Evolutionary conservation across 2,888 invertebrate genomes (phyloP).

Genomic region (Altica lythri): DNA sequence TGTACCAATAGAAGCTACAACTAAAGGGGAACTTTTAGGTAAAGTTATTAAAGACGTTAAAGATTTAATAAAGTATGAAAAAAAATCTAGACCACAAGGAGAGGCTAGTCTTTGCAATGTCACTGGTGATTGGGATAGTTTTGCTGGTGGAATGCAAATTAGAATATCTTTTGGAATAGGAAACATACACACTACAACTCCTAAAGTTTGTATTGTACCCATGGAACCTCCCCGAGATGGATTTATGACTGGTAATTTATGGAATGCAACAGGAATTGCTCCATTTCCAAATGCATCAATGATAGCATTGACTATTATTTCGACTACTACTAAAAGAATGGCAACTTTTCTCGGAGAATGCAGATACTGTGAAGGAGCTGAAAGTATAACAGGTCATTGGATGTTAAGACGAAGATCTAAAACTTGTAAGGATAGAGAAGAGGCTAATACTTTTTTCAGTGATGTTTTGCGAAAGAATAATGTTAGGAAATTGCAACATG

Average conservation of each 20-base stretch:
- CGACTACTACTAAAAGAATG: constrained; percentile 42
- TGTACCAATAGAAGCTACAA: constrained; percentile 2
- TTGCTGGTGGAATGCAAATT: constrained; percentile 33
- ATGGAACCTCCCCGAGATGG: constrained; percentile 40
- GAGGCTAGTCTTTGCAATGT: constrained; percentile 28
- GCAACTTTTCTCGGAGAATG: constrained; percentile 51
- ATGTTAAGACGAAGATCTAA: constrained; percentile 46
- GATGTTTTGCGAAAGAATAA: constrained; percentile 48
- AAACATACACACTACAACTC: no score
- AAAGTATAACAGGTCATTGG: constrained; percentile 51
- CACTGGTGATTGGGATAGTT: constrained; percentile 35
- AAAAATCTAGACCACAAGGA: constrained; percentile 13
- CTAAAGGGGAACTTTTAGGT: constrained; percentile 25
- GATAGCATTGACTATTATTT: constrained; percentile 46
- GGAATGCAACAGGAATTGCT: constrained; percentile 44
- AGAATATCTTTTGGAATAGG: constrained; percentile 17
- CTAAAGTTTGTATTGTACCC: constrained; percentile 22
- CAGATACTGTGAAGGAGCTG: constrained; percentile 47
- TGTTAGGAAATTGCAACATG: constrained; percentile 33
- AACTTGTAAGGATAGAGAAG: constrained; percentile 50
- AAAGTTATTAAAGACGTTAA: constrained; percentile 33
- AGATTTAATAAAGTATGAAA: constrained; percentile 28
- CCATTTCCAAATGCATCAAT: constrained; percentile 47
- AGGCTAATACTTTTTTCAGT: constrained; percentile 43
- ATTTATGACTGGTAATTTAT: constrained; percentile 43